Evolutionary conservation across 2,888 invertebrate species (phyloP).

Genomic region (Eubasilissa splendida): DNA sequence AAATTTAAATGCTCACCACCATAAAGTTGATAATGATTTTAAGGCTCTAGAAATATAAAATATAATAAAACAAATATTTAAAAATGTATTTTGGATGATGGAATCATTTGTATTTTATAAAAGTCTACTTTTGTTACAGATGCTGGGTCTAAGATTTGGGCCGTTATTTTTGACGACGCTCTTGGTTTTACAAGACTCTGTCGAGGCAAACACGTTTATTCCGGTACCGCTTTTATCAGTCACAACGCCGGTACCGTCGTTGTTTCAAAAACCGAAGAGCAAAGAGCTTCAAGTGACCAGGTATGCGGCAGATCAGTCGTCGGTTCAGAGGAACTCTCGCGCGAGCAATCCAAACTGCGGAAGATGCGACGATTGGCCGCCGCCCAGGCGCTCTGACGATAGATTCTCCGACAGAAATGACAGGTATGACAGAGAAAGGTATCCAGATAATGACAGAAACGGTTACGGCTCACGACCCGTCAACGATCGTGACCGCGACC

Average conservation of each 20-base stretch:
- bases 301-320: slow-evolving; percentile 46
- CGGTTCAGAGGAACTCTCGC: slow-evolving; percentile 54
- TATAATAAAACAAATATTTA: too few relatives aligned
- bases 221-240: slow-evolving; percentile 54
- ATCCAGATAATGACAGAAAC: slow-evolving; percentile 52
- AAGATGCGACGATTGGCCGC: slow-evolving; percentile 55
- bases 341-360: slow-evolving; percentile 51
- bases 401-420: slow-evolving; percentile 50
- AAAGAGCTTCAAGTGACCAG: slow-evolving; percentile 44
- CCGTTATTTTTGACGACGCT: slow-evolving; percentile 9
- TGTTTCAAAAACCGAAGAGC: slow-evolving; percentile 42
- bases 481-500: slow-evolving; percentile 42
- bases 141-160: slow-evolving; percentile 17
- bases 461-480: slow-evolving; percentile 45
- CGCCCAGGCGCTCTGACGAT: slow-evolving; percentile 48
- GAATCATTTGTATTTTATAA: background rate
- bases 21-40: too few relatives aligned
- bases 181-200: slow-evolving; percentile 28
- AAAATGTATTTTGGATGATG: too few relatives aligned
- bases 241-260: slow-evolving; percentile 39
- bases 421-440: slow-evolving; percentile 51
- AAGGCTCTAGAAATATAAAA: too few relatives aligned
- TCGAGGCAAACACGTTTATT: slow-evolving; percentile 49
- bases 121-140: slow-evolving; percentile 40
- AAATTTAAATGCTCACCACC: too few relatives aligned